Evolutionary conservation across 2,888 invertebrate genomes (phyloP), one percentile per base, ranked within the genome.

Genomic region (Phorcus lineatus): DNA sequence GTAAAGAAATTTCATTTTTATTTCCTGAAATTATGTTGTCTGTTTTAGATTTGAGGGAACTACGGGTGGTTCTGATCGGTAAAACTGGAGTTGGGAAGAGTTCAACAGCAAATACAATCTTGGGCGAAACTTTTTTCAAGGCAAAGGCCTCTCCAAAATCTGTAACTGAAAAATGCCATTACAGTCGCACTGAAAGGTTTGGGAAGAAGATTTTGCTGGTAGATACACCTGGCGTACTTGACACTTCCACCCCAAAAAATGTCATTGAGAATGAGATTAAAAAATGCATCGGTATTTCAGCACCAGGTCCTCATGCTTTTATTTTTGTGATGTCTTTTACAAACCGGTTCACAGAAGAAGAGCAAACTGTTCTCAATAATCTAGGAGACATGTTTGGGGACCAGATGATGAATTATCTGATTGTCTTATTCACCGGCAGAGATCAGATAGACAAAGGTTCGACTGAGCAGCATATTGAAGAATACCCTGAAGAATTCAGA

Each of bases 201-300:
- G 79, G 70, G 13, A 52, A 77, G 47, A 70, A 47, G 4, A 17
- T 82, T 28, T 67, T 67, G 28, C 40, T 82, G 1, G 80, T 83
- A 0, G 82, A 83, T 36, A 83, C 82, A 16, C 82, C 82, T 24
- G 82, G 82, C 13, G 36, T 82, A 40, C 80, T 82, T 74, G 82
- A 82, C 74, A 80, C 82, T 2, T 77, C 78, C 11, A 75, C 78
- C 57, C 54, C 77, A n/a, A 83, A 83, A 55, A 66, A 79, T 17
- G 28, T 36, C 0, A 74, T 83, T 3, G 79, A 55, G 19, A 19
- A 11, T n/a, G 55, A 55, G 55, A 16, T 55, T 4, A 36, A 36
- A 36, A 36, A 36, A 36, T 36, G 36, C 36, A 36, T 36, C 36
- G 7, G 36, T 7, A 55, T 55, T 17, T 55, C 55, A 4, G 19